A percentile compares a stretch with the other conserved stretches of the same genome.
phyloP scores from a whole-genome alignment of 2,797 vertebrate genomes.

The Anabacerthia variegaticeps region DNA sequence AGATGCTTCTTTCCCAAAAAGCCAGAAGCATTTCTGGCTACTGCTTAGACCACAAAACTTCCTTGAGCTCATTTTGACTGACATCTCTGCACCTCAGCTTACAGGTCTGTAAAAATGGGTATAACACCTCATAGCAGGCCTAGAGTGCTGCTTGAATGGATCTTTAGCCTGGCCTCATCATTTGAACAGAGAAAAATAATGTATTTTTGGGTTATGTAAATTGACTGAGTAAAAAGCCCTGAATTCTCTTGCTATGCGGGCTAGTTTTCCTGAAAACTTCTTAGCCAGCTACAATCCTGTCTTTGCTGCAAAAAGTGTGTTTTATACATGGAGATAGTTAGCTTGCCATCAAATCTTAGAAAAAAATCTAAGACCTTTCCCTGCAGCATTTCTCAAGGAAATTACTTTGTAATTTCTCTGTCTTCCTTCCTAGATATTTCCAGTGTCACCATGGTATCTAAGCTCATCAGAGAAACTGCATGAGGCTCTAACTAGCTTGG shows the following conservation, averaged over 20 bases:
- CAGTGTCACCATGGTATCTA: slow-evolving; percentile 20
- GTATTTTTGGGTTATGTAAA: not conserved
- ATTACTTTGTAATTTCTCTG: slow-evolving; percentile 13
- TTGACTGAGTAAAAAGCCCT: not conserved
- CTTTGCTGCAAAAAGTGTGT: not conserved
- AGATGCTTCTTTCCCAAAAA: not conserved
- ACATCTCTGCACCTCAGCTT: not conserved
- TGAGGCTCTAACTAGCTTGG: not conserved
- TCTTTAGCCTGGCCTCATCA: not conserved
- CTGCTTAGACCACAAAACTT: not conserved
- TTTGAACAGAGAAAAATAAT: not conserved
- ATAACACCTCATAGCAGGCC: not conserved
- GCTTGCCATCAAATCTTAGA: not conserved
- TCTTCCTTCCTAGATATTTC: slow-evolving; percentile 22
- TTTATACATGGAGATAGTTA: not conserved
- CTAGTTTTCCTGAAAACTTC: not conserved
- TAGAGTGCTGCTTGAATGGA: not conserved
- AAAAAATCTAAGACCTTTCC: not conserved
- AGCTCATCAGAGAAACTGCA: not conserved
- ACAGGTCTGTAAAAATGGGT: slow-evolving; percentile 1
- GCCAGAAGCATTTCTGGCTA: not conserved
- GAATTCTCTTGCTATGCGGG: not conserved
- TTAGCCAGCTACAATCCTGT: not conserved
- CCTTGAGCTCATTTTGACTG: not conserved
- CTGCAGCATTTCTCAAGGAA: not conserved